A percentile compares a stretch with the other conserved stretches of the same genome.
phyloP scores from a whole-genome alignment of 2,797 vertebrate species.

The Cryptoprocta ferox region DNA sequence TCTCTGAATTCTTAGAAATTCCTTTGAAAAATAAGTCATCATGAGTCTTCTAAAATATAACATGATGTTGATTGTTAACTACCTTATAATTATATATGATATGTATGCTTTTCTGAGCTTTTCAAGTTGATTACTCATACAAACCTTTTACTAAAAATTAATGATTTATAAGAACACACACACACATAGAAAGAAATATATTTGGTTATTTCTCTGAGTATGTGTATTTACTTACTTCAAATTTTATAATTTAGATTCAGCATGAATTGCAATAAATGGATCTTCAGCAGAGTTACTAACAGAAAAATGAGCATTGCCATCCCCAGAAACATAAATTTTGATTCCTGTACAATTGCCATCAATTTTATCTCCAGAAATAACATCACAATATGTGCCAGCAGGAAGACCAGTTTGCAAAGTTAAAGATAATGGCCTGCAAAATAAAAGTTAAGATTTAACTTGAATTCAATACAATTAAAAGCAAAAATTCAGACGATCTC shows the following conservation, averaged over 20 bases:
- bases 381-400: slow-evolving; percentile 93
- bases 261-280: slow-evolving; percentile 92
- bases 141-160: background rate
- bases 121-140: background rate
- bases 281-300: slow-evolving; percentile 92
- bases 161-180: background rate
- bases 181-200: background rate
- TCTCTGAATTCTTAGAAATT: background rate
- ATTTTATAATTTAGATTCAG: slow-evolving; percentile 88
- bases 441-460: slow-evolving; percentile 20
- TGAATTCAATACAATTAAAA: background rate
- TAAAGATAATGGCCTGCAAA: slow-evolving; percentile 88
- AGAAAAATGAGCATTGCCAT: slow-evolving; percentile 90
- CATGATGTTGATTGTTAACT: background rate
- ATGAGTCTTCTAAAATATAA: background rate
- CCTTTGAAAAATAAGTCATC: background rate
- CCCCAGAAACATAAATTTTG: slow-evolving; percentile 87
- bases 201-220: background rate
- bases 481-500: background rate
- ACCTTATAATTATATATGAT: background rate
- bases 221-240: background rate
- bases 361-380: slow-evolving; percentile 95
- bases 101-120: background rate
- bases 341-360: slow-evolving; percentile 89
- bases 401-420: slow-evolving; percentile 92